Evolutionary conservation across 2,113 vertebrate species (phyloP), one percentile per base, ranked within the genome.

Genomic region (Ptilorrhoa leucosticta): DNA sequence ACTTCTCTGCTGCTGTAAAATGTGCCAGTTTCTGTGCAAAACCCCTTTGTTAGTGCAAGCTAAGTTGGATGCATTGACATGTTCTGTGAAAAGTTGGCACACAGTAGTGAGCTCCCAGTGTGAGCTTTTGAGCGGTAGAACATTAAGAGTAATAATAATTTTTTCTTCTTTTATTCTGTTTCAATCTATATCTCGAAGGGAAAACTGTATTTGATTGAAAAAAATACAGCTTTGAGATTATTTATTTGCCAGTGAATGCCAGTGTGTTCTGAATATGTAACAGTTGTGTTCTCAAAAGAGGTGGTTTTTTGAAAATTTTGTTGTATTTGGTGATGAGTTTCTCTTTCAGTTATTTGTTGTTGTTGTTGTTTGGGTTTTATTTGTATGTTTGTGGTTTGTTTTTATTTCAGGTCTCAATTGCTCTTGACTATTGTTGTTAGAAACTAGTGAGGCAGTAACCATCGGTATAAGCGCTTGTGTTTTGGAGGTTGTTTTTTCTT

Each of bases 281-380:
- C 14, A 39, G 26, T 10, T 28, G 5, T 56, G 7, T 26, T 61
- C 24, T 83, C 24, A 48, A 18, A 26, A 57, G 17, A 30, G 33
- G 4, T 61, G 22, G 0, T 3, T 53, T 72, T 72, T 33, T 3
- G 21, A 14, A 35, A 76, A 20, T 1, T 15, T 47, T 56, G 3
- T 51, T 73, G 0, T 35, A 42, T 56, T 16, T 88, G 13, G 10
- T 48, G 1, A 2, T 0, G 1, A 30, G 6, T 87, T 87, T 76
- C 18, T 89, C 50, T 64, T 82, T 63, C 13, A 70, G 0, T 53
- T 72, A 3, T 21, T 57, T 66, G 27, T 15, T 53, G 3, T 60
- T 80, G 27, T 28, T 54, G 28, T 72, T 83, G 44, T 54, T 60
- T 54, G 64, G 39, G 10, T 2, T 58, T 68, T 27, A 20, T 30